Conservation (phyloP, 2,113 vertebrate genomes). For the Xyrauchen texanus region DNA sequence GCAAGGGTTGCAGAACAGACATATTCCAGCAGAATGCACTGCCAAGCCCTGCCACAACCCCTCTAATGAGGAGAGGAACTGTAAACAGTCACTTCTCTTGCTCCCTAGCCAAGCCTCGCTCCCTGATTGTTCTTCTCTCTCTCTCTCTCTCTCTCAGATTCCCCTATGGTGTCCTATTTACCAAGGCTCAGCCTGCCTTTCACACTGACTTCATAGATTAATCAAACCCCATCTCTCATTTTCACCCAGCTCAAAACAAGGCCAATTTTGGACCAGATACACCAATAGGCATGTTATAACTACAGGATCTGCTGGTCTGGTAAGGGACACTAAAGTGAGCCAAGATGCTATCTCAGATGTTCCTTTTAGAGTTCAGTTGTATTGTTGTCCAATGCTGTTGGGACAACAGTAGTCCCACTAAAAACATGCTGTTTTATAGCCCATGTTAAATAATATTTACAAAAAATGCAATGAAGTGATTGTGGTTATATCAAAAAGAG, state of each 20-base stretch:
- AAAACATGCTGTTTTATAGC: too few relatives aligned
- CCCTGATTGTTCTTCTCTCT: not conserved
- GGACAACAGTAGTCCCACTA: conserved; percentile 12
- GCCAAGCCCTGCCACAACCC: conserved; percentile 66
- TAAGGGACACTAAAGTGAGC: conserved; percentile 42
- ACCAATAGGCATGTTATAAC: not conserved
- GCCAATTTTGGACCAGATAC: conserved; percentile 53
- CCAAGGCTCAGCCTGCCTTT: conserved; percentile 52
- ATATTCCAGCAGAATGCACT: conserved; percentile 73
- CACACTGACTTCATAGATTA: conserved; percentile 63
- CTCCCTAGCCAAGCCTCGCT: conserved; percentile 54
- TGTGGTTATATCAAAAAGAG: too few relatives aligned
- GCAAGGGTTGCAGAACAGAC: conserved; percentile 62
- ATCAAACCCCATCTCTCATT: conserved; percentile 66
- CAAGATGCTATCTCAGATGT: not conserved
- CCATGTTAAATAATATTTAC: not conserved
- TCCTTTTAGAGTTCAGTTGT: not conserved
- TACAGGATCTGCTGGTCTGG: conserved; percentile 58
- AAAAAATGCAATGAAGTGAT: not conserved
- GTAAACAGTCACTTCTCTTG: conserved; percentile 67
- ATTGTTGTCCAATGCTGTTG: conserved; percentile 52
- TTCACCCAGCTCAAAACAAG: conserved; percentile 48
- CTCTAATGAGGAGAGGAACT: conserved; percentile 78
- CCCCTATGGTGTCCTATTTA: conserved; percentile 36
- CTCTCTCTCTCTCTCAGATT: not conserved